Evolutionary conservation across 2,888 invertebrate genomes (phyloP), one percentile per base, ranked within the genome.

Genomic region (Drosophila sordidula): DNA sequence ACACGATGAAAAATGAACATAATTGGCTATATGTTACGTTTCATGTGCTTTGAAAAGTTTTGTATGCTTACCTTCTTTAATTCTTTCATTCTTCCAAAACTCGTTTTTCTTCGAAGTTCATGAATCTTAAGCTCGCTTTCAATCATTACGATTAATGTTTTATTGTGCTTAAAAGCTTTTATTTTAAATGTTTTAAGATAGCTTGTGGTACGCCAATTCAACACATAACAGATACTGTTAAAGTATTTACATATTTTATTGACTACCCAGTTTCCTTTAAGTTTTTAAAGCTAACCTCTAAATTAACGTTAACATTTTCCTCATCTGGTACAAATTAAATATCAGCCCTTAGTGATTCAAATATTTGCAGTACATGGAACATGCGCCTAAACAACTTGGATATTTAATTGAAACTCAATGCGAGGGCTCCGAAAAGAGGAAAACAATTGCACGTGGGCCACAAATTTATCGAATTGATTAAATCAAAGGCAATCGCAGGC

Each of bases 391-490:
- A 9, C 36, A 59, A 61, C 63, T 52, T 58, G 41, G 14, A 54
- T 18, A 57, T 46, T 69, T 70, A 82, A 82, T 82, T 83, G 83
- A 74, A 79, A 72, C 18, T 45, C 68, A 49, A 58, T 58, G 63
- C 55, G 18, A 49, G 56, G 45, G 36, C 51, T 36, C 14, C 26
- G 14, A 18, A 46, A 50, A 39, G 14, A 63, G 58, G 16, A 66
- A 71, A 65, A 78, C 84, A 84, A 84, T 89, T 87, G 87, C 63
- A 80, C 65, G 72, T 82, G 80, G 76, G 63, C 67, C 70, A 59
- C 64, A 51, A 80, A 87, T 89, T 85, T 89, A 85, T 89, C 52
- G 87, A 73, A 67, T 56, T 74, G 84, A 75, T 74, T 72, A 72
- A 76, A 84, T 84, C 85, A 74, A 64, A 88, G 73, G 66, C 71